Evolutionary conservation across 2,113 vertebrate genomes (phyloP).

Genomic region (Balaeniceps rex): DNA sequence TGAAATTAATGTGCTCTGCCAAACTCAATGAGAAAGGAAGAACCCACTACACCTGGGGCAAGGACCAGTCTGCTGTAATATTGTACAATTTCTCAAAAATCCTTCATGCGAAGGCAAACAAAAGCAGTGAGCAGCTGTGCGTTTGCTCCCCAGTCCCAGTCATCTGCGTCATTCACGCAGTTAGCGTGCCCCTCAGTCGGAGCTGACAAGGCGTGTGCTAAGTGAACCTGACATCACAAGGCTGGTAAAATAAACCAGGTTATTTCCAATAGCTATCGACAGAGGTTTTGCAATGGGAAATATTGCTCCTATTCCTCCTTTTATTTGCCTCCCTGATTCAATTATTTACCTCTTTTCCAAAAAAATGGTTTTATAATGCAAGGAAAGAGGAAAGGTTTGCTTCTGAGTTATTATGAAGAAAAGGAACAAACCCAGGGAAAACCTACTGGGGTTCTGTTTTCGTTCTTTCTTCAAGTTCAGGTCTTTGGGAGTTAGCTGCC

Average conservation of each 20-base stretch:
- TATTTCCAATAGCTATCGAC: background rate
- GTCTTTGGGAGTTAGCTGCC: background rate
- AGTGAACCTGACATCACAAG: background rate
- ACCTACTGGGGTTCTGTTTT: background rate
- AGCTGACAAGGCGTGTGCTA: background rate
- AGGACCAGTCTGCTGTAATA: background rate
- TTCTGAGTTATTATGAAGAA: background rate
- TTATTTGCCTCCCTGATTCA: background rate
- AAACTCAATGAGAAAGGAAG: background rate
- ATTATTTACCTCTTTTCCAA: background rate
- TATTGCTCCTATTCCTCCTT: background rate
- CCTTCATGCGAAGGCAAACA: background rate
- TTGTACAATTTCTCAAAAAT: background rate
- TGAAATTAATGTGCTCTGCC: background rate
- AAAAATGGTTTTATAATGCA: background rate
- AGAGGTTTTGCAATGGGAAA: background rate
- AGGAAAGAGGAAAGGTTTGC: background rate
- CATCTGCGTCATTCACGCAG: background rate
- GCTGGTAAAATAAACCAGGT: background rate
- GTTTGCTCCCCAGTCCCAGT: background rate
- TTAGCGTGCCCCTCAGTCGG: background rate
- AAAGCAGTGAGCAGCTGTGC: background rate
- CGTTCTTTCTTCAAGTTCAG: background rate
- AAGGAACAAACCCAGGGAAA: background rate
- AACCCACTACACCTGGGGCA: background rate